Conservation (phyloP, 92 coral and sea anemone genomes). For the Galaxea fascicularis region DNA sequence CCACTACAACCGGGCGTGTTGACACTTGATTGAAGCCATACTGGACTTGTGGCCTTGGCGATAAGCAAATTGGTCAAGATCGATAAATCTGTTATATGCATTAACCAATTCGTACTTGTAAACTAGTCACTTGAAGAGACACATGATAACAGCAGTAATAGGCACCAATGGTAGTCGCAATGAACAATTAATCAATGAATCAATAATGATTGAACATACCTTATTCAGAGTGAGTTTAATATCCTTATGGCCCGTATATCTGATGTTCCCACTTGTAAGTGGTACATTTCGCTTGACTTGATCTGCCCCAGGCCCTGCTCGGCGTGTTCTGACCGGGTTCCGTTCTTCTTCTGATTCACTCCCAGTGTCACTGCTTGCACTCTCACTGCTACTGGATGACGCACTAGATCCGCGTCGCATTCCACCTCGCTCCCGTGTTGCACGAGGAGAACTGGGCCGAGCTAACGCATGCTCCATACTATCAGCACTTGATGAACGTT, state of each 20-base stretch:
- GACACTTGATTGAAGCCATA: no score
- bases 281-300: slow-evolving; percentile 70
- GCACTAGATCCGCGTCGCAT: slow-evolving; percentile 66
- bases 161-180: no score
- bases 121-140: no score
- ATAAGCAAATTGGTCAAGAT: no score
- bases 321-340: slow-evolving; percentile 44
- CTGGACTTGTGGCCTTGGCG: no score
- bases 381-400: slow-evolving; percentile 63
- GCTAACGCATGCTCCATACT: slow-evolving; percentile 88
- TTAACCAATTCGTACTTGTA: no score
- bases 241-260: slow-evolving; percentile 91
- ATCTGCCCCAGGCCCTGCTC: slow-evolving; percentile 65
- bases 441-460: slow-evolving; percentile 83
- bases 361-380: slow-evolving; percentile 58
- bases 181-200: no score
- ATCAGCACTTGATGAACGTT: slow-evolving; percentile 79
- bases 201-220: slow-evolving; percentile 33
- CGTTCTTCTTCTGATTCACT: slow-evolving; percentile 47
- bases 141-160: no score
- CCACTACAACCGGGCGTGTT: no score
- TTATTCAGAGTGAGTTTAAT: slow-evolving; percentile 86
- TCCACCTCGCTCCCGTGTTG: slow-evolving; percentile 76
- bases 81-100: no score
- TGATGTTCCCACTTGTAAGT: slow-evolving; percentile 79